Evolutionary conservation across 2,888 invertebrate genomes (phyloP), one percentile per base, ranked within the genome.

Genomic region (Drosophila infuscata): DNA sequence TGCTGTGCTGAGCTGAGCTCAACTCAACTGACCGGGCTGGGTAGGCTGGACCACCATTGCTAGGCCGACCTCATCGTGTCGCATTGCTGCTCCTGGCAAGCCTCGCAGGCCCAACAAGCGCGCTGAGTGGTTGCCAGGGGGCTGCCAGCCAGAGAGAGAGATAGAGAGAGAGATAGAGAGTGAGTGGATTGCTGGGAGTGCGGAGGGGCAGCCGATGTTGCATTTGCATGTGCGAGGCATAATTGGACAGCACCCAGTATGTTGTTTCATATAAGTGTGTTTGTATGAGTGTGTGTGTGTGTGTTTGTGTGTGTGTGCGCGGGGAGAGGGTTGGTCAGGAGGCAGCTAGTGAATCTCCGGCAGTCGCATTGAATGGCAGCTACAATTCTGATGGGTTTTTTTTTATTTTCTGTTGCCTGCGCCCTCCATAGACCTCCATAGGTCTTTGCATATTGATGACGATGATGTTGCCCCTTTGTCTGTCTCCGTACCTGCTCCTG

Each of bases 171-270:
- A n/a, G n/a, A 41, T n/a, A 36, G 15, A 15, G 35, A 25, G 3
- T 3, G 20, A 46, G 20, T 29, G n/a, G 29, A 30, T n/a, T 29
- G 54, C 32, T 9, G 32, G n/a, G 0, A 29, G 51, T 43, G 3
- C 17, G 12, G 43, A 49, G 51, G 33, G 57, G 30, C 35, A 52
- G 49, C 53, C 29, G 86, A 88, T 86, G 86, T 86, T 85, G 90
- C 85, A 86, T 90, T 90, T 88, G 74, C 89, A 86, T 85, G 85
- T 89, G 85, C 87, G 87, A 66, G 87, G 83, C 90, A 88, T 85
- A 85, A 90, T 90, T 85, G 85, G 90, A 85, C 83, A 86, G 78
- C 78, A 61, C 73, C 82, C 79, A 73, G 83, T 73, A 80, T 70
- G 61, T 64, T 25, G 66, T 76, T 43, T 52, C 52, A 43, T 56